Conservation (phyloP, 2,888 invertebrate species). For the Cepaea hortensis region DNA sequence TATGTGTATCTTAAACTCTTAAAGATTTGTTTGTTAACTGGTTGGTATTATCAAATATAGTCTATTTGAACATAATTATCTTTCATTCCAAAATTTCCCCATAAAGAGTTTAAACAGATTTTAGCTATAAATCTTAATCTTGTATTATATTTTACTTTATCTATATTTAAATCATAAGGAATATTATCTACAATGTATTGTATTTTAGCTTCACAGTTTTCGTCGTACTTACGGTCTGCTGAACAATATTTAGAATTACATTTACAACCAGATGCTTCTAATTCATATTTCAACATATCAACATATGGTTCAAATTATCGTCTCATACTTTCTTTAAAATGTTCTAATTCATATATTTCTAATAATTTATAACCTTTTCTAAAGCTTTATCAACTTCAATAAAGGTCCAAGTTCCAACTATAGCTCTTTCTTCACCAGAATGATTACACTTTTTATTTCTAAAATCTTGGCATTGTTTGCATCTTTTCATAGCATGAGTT, state of each 20-base stretch:
- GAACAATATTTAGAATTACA: not conserved
- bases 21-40: too few relatives aligned
- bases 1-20: too few relatives aligned
- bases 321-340: not conserved
- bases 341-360: conserved; percentile 8
- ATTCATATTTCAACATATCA: not conserved
- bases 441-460: not conserved
- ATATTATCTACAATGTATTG: not conserved
- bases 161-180: conserved; percentile 10
- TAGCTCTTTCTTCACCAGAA: not conserved
- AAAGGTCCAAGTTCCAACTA: not conserved
- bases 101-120: conserved; percentile 15
- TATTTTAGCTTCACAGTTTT: not conserved
- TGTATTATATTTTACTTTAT: conserved; percentile 16
- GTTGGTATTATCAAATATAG: too few relatives aligned
- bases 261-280: too few relatives aligned
- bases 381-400: not conserved
- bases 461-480: not conserved
- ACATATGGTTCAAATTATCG: not conserved
- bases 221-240: not conserved
- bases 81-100: conserved; percentile 22
- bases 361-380: conserved; percentile 5
- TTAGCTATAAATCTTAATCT: not conserved
- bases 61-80: too few relatives aligned
- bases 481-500: not conserved